Base-by-base conservation (phyloP, 2,113 vertebrate genomes). In the Amia ocellicauda region DNA sequence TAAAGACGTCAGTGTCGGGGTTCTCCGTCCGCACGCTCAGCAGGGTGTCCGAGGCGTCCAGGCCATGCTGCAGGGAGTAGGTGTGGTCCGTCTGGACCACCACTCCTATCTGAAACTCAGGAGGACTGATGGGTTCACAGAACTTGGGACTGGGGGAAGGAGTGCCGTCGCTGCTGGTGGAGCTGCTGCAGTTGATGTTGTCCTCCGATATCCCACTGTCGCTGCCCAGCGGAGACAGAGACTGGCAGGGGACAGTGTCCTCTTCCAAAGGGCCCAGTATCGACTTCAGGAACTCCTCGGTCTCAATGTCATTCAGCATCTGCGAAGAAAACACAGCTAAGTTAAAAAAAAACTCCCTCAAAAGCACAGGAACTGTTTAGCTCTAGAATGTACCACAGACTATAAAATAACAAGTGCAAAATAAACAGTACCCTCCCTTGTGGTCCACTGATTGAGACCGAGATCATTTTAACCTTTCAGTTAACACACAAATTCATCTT, bases 201-300 rank as follows among this genome's bases (percentile, higher is more conserved):
- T 90, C 83, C 0, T 86, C 88, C 0, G 86, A 91, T 70, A 89
- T 80, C 23, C 86, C 69, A 1, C 81, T 90, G 79, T 90, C 87
- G 4, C 83, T 89, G 64, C 71, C 81, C 24, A 73, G 11, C 3
- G 86, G 83, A 2, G 80, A 91, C 49, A 62, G 77, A 62, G 74
- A 80, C 14, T 78, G 74, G 23, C 66, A 58, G 0, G 23, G 23
- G 1, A 49, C 29, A 2, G 71, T 62, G 20, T 81, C 69, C 0
- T 87, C 86, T 40, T 73, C 80, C 1, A 67, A 23, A n/a, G 76
- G 40, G 20, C 75, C 86, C 50, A 92, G 72, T 64, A 96, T 63
- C 50, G 80, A 88, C 69, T 45, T 85, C 57, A 97, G 81, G 51
- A 94, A 91, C 67, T 92, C 88, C 45, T 94, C 91, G 4, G 89